Evolutionary conservation across 2,113 vertebrate genomes (phyloP).

Genomic region (Pitta sordida): DNA sequence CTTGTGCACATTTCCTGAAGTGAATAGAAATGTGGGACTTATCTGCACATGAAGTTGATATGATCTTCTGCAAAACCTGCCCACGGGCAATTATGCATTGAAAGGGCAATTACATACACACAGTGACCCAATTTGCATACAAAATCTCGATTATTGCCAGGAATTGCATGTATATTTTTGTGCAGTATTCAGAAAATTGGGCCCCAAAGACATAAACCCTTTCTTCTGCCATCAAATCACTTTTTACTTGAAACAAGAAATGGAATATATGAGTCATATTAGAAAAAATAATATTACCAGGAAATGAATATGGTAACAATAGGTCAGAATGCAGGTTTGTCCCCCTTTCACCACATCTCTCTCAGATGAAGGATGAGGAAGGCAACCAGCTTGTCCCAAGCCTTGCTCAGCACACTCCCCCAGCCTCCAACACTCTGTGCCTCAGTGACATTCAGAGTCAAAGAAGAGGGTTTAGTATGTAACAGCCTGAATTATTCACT

Average conservation of each 20-base stretch:
- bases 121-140: conserved; percentile 34
- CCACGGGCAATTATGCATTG: conserved; percentile 25
- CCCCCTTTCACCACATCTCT: background rate
- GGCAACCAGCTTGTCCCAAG: fast-evolving
- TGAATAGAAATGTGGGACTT: conserved; percentile 15
- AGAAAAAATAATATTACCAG: background rate
- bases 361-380: background rate
- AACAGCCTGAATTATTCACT: conserved; percentile 31
- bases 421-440: background rate
- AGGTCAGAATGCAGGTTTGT: background rate
- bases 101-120: conserved; percentile 46
- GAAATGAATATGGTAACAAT: background rate
- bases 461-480: background rate
- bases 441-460: background rate
- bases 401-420: background rate
- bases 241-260: background rate
- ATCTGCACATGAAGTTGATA: background rate
- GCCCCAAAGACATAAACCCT: conserved; percentile 10
- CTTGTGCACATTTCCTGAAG: background rate
- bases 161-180: background rate
- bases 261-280: background rate
- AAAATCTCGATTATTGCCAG: conserved; percentile 12
- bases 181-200: conserved; percentile 18
- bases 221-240: background rate
- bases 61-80: conserved; percentile 27